Evolutionary conservation across 92 coral and sea anemone genomes (phyloP).

Genomic region (Phymanthus crucifer): DNA sequence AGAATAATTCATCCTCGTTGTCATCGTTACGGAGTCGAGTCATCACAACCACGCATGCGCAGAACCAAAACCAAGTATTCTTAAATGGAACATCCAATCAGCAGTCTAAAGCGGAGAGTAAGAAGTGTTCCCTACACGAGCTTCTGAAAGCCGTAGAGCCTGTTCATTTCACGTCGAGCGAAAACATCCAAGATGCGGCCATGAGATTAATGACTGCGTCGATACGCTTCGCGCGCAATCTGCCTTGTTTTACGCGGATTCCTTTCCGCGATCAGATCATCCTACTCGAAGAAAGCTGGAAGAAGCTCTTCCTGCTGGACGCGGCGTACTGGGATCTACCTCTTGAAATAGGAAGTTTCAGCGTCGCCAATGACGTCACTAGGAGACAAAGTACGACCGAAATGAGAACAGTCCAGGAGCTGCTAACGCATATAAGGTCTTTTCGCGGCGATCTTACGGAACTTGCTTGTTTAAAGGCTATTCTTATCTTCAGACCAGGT

Average conservation of each 20-base stretch:
- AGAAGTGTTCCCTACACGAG: conserved; percentile 51
- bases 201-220: conserved; percentile 73
- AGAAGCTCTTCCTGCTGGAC: conserved; percentile 84
- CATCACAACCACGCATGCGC: conserved; percentile 29
- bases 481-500: conserved; percentile 91
- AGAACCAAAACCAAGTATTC: conserved; percentile 15
- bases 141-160: conserved; percentile 74
- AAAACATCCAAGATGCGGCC: conserved; percentile 75
- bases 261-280: conserved; percentile 96
- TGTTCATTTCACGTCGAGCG: conserved; percentile 64
- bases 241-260: conserved; percentile 77
- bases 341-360: conserved; percentile 50
- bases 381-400: conserved; percentile 53
- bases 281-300: conserved; percentile 95
- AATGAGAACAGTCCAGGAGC: conserved; percentile 72
- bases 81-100: conserved; percentile 31
- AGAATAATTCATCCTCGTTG: background rate
- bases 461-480: conserved; percentile 85
- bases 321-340: conserved; percentile 92
- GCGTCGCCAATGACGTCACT: conserved; percentile 36
- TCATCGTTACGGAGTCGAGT: conserved; percentile 1
- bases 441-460: conserved; percentile 78
- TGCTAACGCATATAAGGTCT: conserved; percentile 67
- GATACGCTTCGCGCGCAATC: conserved; percentile 85
- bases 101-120: conserved; percentile 6